Percentiles rank a stretch among this genome's conserved stretches.
These are phyloP conservation scores for Loriculus beryllinus DNA, from an alignment of 2,797 vertebrate genomes.

Conservation along the genomic window DNA sequence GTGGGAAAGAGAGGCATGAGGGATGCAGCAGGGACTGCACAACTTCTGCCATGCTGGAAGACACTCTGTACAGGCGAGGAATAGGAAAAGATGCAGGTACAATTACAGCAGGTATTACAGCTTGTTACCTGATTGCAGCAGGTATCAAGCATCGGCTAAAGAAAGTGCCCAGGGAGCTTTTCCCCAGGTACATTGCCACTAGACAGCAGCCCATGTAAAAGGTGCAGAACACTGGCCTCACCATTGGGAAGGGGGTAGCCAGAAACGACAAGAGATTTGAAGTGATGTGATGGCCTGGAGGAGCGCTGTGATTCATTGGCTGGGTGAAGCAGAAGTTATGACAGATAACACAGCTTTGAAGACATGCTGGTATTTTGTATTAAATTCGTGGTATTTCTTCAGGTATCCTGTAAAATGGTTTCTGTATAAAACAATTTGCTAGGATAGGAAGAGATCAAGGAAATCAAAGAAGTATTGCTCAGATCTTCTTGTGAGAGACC, in stretches of 20 bases:
- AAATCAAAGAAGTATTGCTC: not conserved
- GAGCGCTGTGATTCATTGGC: not conserved
- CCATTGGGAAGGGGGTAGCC: not conserved
- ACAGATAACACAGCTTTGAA: not conserved
- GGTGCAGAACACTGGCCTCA: not conserved
- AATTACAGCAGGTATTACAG: not conserved
- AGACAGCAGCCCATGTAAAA: not conserved
- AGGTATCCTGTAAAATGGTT: not conserved
- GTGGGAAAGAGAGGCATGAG: not conserved
- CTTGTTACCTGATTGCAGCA: not conserved
- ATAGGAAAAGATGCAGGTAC: not conserved
- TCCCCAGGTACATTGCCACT: not conserved
- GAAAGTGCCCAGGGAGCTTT: not conserved
- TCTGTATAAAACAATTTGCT: not conserved
- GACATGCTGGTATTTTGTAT: not conserved
- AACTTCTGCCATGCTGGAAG: not conserved
- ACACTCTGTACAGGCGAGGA: not conserved
- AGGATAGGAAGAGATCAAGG: not conserved
- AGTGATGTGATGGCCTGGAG: not conserved
- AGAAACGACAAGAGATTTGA: not conserved
- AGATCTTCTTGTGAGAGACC: not conserved
- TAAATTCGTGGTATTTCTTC: not conserved
- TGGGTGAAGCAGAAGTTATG: not conserved
- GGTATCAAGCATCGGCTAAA: not conserved
- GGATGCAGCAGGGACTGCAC: not conserved